A percentile compares a stretch with the other conserved stretches of the same genome.
phyloP scores from a whole-genome alignment of 2,797 vertebrate genomes.

The Pangasius macronema region DNA sequence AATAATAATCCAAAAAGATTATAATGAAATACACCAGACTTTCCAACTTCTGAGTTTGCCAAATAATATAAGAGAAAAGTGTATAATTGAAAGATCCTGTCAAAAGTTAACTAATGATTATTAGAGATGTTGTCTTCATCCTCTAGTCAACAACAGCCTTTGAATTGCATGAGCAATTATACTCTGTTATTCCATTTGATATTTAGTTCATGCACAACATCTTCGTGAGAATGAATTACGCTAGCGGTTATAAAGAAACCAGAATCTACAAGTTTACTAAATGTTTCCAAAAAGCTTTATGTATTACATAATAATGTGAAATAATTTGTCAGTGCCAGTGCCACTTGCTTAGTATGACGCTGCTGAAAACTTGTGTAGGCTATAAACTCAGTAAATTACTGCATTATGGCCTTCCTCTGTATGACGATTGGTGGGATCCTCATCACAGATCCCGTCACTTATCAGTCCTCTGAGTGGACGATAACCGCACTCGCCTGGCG shows the following conservation, averaged over 20 bases:
- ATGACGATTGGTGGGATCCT: slow-evolving; percentile 47
- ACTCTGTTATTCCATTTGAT: not conserved
- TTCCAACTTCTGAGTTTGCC: not conserved
- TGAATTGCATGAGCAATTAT: not conserved
- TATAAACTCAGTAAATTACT: slow-evolving; percentile 21
- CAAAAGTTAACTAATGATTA: not conserved
- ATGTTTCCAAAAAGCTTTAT: not conserved
- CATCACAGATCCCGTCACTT: slow-evolving; percentile 60
- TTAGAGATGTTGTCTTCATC: not conserved
- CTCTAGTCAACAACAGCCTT: not conserved
- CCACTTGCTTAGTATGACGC: not conserved
- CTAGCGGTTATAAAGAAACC: not conserved
- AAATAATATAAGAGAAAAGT: not conserved
- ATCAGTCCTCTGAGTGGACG: slow-evolving; percentile 64
- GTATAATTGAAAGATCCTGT: not conserved
- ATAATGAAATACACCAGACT: not conserved
- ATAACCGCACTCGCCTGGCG: slow-evolving; percentile 70
- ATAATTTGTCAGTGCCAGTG: not conserved
- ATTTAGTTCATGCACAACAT: not conserved
- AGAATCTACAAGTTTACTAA: not conserved
- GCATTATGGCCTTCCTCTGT: slow-evolving; percentile 34
- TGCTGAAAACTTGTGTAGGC: slow-evolving; percentile 3
- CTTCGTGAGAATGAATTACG: not conserved
- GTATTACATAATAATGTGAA: not conserved
- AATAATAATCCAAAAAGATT: not conserved